Conservation (phyloP, 2,113 vertebrate genomes). For the Atractosteus spatula region DNA sequence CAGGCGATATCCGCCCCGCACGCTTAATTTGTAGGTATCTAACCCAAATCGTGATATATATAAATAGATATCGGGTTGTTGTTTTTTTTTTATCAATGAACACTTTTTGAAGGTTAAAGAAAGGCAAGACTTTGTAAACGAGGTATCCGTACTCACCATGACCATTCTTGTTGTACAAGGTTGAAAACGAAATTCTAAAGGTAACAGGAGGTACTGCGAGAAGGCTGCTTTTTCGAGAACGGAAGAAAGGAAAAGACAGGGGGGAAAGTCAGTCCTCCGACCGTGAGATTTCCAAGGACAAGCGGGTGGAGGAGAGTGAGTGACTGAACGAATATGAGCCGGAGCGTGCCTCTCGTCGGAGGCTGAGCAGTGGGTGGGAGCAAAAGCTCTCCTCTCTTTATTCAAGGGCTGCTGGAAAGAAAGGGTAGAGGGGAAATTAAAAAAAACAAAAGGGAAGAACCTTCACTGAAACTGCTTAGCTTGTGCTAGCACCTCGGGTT, state of each 20-base stretch:
- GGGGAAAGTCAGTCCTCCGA: slow-evolving; percentile 42
- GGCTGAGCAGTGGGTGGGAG: slow-evolving; percentile 13
- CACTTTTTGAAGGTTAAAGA: no score
- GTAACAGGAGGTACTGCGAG: slow-evolving; percentile 3
- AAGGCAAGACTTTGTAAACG: no score
- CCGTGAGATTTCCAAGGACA: no score
- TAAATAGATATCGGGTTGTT: no score
- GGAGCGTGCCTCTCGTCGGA: slow-evolving; percentile 15
- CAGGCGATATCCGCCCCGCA: no score
- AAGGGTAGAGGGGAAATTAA: slow-evolving; percentile 40
- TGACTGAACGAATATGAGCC: slow-evolving; percentile 12
- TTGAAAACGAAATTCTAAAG: slow-evolving; percentile 57
- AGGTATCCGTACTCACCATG: slow-evolving; percentile 83
- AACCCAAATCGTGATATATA: no score
- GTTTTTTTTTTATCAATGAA: no score
- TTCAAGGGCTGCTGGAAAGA: slow-evolving; percentile 10
- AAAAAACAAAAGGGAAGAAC: slow-evolving; percentile 58
- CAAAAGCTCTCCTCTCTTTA: slow-evolving; percentile 8
- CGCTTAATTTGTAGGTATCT: no score
- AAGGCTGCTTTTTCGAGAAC: slow-evolving; percentile 64
- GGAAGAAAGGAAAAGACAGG: slow-evolving; percentile 56
- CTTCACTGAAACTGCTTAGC: slow-evolving; percentile 66
- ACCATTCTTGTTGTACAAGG: slow-evolving; percentile 88
- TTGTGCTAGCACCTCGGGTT: slow-evolving; percentile 54
- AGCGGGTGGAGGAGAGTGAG: no score